A percentile compares a stretch with the other conserved stretches of the same genome.
Evolutionary conservation across 2,113 vertebrate genomes (phyloP).

Genomic region (Clupea harengus): DNA sequence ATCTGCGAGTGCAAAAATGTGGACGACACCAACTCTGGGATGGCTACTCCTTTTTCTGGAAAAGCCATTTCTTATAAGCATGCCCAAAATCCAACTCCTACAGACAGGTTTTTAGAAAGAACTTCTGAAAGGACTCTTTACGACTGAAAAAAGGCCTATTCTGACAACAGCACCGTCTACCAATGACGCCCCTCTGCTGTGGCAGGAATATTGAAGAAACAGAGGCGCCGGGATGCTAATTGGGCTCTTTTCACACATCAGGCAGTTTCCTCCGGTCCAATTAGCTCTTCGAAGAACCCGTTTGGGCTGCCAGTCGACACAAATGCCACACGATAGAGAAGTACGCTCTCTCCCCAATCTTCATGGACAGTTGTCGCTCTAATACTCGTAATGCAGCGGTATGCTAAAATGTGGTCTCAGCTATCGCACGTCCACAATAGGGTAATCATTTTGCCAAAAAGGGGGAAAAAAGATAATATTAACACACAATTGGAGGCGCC

Average conservation of each 20-base stretch:
- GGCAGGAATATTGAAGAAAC: neutral
- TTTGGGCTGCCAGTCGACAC: slow-evolving; percentile 47
- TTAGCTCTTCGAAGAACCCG: slow-evolving; percentile 27
- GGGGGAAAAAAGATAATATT: slow-evolving; percentile 38
- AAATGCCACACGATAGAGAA: slow-evolving; percentile 34
- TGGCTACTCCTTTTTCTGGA: neutral
- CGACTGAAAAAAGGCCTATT: neutral
- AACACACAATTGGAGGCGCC: slow-evolving; percentile 59
- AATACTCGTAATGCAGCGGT: slow-evolving; percentile 57
- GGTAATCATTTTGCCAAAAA: too few relatives aligned
- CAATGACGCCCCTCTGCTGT: neutral
- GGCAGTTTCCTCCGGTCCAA: slow-evolving; percentile 40
- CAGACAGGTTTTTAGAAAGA: neutral
- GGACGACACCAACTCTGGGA: neutral
- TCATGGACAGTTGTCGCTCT: neutral
- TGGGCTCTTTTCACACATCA: slow-evolving; percentile 27
- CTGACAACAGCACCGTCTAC: neutral
- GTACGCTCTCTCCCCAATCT: slow-evolving; percentile 38
- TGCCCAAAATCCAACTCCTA: neutral
- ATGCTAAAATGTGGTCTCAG: slow-evolving; percentile 65
- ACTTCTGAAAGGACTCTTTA: neutral
- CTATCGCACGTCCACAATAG: slow-evolving; percentile 34
- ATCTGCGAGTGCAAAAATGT: neutral
- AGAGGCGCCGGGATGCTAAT: neutral
- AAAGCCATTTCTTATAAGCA: neutral